A percentile compares a stretch with the other conserved stretches of the same genome.
These are phyloP conservation scores for Melanogrammus aeglefinus DNA, from an alignment of 2,797 vertebrate genomes.

Conservation along the genomic window DNA sequence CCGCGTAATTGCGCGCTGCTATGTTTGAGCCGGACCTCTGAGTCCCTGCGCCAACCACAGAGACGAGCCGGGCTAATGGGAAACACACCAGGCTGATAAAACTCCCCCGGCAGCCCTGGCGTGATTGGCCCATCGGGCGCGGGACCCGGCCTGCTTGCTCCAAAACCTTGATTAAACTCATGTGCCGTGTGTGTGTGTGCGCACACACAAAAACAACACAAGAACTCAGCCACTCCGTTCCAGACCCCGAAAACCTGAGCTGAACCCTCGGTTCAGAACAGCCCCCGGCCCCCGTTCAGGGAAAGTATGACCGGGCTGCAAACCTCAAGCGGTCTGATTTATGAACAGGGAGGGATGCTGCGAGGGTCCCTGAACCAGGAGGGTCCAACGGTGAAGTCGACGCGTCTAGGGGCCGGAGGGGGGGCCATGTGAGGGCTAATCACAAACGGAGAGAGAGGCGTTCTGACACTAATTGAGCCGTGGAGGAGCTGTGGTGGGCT, in stretches of 20 bases:
- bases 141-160: conserved; percentile 54
- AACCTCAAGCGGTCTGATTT: conserved; percentile 55
- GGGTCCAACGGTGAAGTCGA: background rate
- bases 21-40: conserved; percentile 61
- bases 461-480: conserved; percentile 53
- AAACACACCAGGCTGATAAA: conserved; percentile 66
- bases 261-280: conserved; percentile 56
- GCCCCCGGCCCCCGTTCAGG: conserved; percentile 45
- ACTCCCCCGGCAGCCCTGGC: conserved; percentile 33
- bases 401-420: background rate
- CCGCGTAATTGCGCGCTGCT: conserved; percentile 59
- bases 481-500: conserved; percentile 44
- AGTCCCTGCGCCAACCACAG: conserved; percentile 63
- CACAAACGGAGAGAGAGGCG: conserved; percentile 1
- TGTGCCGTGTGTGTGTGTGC: conserved; percentile 39
- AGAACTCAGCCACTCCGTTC: conserved; percentile 54
- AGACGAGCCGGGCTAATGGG: conserved; percentile 65
- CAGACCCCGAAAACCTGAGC: conserved; percentile 66
- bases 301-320: conserved; percentile 53
- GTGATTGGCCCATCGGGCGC: conserved; percentile 41
- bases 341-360: conserved; percentile 35
- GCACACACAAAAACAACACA: background rate
- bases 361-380: conserved; percentile 34
- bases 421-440: background rate
- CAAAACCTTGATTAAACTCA: conserved; percentile 71